Percentiles rank a stretch among this genome's conserved stretches.
phyloP scores from a whole-genome alignment of 2,113 vertebrate species.

The Labrus mixtus region DNA sequence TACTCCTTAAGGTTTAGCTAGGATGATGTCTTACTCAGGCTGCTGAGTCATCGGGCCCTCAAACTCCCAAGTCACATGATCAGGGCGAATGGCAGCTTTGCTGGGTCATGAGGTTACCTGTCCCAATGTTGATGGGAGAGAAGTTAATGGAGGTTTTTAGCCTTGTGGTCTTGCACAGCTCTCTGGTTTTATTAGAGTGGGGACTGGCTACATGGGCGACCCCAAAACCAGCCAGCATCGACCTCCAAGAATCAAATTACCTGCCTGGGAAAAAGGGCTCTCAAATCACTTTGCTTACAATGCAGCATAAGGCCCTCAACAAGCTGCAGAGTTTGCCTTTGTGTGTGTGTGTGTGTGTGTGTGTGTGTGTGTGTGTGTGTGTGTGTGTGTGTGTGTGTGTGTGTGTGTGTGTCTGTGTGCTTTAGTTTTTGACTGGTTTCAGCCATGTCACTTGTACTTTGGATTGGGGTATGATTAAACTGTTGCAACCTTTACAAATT shows the following conservation, averaged over 20 bases:
- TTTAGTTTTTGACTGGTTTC: slow-evolving; percentile 20
- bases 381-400: neutral
- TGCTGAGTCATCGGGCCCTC: slow-evolving; percentile 58
- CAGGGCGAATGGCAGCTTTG: slow-evolving; percentile 43
- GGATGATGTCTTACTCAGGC: slow-evolving; percentile 39
- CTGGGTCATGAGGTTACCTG: slow-evolving; percentile 65
- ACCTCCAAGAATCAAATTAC: slow-evolving; percentile 72
- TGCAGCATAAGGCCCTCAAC: slow-evolving; percentile 34
- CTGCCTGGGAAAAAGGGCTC: slow-evolving; percentile 63
- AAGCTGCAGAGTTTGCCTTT: slow-evolving; percentile 31
- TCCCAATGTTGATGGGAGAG: slow-evolving; percentile 66
- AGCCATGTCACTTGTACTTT: neutral
- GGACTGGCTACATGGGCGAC: slow-evolving; percentile 57
- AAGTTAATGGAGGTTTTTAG: slow-evolving; percentile 76
- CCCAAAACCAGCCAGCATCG: slow-evolving; percentile 57
- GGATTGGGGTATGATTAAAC: neutral
- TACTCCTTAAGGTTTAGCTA: slow-evolving; percentile 9
- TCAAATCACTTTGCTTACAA: slow-evolving; percentile 65
- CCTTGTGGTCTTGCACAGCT: slow-evolving; percentile 54
- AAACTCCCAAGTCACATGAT: slow-evolving; percentile 62
- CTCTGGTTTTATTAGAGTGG: slow-evolving; percentile 72
- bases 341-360: slow-evolving; percentile 9
- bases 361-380: no score
- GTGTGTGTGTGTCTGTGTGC: neutral
- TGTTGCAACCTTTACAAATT: no score